Base-by-base conservation (phyloP, 2,113 vertebrate species). In the Albula glossodonta region DNA sequence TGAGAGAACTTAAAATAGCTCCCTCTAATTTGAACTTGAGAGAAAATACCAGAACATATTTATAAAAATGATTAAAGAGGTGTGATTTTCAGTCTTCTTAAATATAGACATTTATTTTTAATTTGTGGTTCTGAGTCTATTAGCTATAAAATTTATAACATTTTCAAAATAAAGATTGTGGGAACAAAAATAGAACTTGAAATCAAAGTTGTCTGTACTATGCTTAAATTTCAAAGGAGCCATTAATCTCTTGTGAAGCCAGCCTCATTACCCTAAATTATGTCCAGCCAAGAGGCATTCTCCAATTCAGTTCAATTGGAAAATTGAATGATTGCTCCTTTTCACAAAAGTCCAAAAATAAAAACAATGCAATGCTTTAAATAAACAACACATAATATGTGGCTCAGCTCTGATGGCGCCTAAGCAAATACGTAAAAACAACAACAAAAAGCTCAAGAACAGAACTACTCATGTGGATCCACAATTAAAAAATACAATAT, bases 241-340 rank as follows among this genome's bases (percentile, higher is more conserved):
- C 53, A 83, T 63, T 81, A 53, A 81, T 48, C 49, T 81, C 80
- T 10, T 7, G n/a, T 80, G 56, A 48, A 66, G 4, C 12, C 82
- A 49, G 82, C 57, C 57, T 83, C 31, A 63, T 63, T 60, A 63
- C 41, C 56, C 31, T 41, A 63, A 83, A 60, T 83, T 63, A 83
- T 66, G 82, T 41, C 53, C 31, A 63, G 57, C 57, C 82, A 83
- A 19, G 57, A 63, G 57, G 52, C 31, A 60, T 83, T 63, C 82
- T 63, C 57, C 53, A 66, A 66, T 60, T 83, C 82, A 83, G 80
- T 81, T 81, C 80, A 81, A 81, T 81, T 81, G 80, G 80, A 83
- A 83, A 83, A 83, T 66, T 12, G 31, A 83, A 60, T 63, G 53
- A 83, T 83, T 49, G 12, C 57, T 63, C 53, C 53, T 49, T 10